Evolutionary conservation across 2,888 invertebrate genomes (phyloP).

Genomic region (Chrysotoxum bicinctum): DNA sequence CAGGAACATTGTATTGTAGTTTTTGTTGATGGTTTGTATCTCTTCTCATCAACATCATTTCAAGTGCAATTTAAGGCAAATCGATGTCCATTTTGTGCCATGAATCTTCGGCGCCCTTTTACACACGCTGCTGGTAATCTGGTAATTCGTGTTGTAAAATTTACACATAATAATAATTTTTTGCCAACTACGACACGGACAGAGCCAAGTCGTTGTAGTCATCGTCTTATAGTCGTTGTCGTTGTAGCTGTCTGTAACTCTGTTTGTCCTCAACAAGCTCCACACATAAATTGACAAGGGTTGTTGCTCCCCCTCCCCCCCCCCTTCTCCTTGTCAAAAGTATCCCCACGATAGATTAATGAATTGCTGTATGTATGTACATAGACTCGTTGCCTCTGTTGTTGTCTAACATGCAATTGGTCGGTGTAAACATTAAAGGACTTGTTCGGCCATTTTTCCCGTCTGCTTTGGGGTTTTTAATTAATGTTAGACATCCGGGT

Average conservation of each 20-base stretch:
- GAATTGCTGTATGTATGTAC: conserved; percentile 53
- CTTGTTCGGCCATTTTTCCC: conserved; percentile 42
- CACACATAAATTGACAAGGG: conserved; percentile 40
- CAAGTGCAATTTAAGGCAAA: conserved; percentile 61
- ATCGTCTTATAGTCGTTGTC: not conserved
- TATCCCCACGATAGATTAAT: conserved; percentile 49
- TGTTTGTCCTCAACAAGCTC: conserved; percentile 23
- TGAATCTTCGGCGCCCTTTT: conserved; percentile 43
- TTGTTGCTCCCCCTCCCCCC: not conserved
- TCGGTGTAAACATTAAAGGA: conserved; percentile 63
- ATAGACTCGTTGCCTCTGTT: conserved; percentile 34
- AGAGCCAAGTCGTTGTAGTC: not conserved
- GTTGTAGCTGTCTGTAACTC: conserved; percentile 8
- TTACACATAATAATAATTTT: conserved; percentile 45
- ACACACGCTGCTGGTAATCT: conserved; percentile 28
- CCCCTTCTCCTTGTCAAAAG: not conserved
- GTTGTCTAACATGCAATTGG: conserved; percentile 66
- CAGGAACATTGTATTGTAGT: conserved; percentile 22
- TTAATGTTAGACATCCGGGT: conserved; percentile 47
- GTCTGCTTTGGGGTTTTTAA: conserved; percentile 39
- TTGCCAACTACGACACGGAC: conserved; percentile 5
- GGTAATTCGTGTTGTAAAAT: conserved; percentile 40
- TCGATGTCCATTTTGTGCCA: conserved; percentile 46
- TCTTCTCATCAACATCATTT: conserved; percentile 26
- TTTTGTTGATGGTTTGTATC: not conserved